Conservation (phyloP, 2,797 vertebrate genomes). For the Sylvilagus floridanus region DNA sequence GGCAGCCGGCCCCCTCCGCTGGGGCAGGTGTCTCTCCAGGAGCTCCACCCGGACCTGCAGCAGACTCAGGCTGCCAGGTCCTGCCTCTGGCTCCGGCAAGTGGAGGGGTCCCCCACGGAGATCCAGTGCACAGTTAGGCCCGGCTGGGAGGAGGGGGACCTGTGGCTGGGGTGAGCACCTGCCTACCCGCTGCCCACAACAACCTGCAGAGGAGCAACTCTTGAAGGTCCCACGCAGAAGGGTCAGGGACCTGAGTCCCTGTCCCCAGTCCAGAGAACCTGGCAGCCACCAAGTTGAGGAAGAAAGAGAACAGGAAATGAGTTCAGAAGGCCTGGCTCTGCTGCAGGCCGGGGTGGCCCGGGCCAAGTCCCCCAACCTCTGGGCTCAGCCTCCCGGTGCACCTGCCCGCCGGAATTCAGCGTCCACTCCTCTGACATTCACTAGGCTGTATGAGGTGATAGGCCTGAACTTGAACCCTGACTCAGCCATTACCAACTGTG, state of each 20-base stretch:
- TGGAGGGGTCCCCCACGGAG: background rate
- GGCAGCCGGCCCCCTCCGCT: background rate
- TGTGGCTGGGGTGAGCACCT: background rate
- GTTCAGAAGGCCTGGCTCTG: background rate
- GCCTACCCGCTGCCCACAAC: background rate
- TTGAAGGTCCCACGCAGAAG: background rate
- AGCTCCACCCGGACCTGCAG: background rate
- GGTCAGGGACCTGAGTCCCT: background rate
- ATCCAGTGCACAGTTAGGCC: background rate
- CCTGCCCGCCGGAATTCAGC: background rate
- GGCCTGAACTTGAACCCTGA: background rate
- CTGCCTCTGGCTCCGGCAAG: background rate
- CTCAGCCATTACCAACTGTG: background rate
- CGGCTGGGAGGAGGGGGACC: background rate
- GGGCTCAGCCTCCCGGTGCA: background rate
- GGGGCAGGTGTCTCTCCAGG: background rate
- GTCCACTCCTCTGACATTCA: background rate
- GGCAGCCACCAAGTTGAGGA: background rate
- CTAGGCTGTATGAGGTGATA: too few relatives aligned
- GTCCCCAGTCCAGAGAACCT: background rate
- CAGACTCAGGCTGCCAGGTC: background rate
- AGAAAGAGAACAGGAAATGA: background rate
- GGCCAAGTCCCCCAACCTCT: background rate
- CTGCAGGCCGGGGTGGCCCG: background rate
- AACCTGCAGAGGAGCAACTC: background rate